phyloP scores from a whole-genome alignment of 2,888 invertebrate species.

The Coleophora deauratella region DNA sequence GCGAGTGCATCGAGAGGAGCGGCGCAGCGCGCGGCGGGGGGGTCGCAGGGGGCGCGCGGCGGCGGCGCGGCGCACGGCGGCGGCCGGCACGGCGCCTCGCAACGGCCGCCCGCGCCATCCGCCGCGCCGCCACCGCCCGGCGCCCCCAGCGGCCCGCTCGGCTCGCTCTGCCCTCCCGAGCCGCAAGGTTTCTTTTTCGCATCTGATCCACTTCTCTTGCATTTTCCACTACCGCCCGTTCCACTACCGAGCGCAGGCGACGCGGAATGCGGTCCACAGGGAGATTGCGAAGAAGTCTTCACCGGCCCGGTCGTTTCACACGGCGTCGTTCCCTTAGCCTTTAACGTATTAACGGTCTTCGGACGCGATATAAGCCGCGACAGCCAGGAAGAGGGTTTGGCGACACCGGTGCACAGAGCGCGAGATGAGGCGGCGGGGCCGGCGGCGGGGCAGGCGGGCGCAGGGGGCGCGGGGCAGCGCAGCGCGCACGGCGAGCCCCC shows the following conservation, averaged over 20 bases:
- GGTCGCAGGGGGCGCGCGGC: neutral
- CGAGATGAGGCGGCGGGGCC: neutral
- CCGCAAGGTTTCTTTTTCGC: too few species aligned
- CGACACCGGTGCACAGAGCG: too few species aligned
- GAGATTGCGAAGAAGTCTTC: too few species aligned
- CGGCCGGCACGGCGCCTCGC: neutral
- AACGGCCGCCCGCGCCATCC: neutral
- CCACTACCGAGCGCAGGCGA: neutral
- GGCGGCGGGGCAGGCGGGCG: neutral
- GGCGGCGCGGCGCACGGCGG: neutral
- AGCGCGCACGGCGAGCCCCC: neutral
- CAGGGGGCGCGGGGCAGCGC: constrained; percentile 1
- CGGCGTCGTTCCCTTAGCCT: too few species aligned
- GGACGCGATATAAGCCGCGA: too few species aligned
- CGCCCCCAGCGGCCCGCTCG: neutral
- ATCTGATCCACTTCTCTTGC: constrained; percentile 14
- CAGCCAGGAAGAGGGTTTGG: too few species aligned
- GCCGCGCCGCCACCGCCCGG: neutral
- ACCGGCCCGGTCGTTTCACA: too few species aligned
- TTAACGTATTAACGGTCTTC: too few species aligned
- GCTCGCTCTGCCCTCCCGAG: too few species aligned
- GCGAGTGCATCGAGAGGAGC: neutral
- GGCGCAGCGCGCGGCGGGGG: neutral
- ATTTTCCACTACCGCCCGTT: constrained; percentile 24
- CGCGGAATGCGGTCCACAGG: too few species aligned